Evolutionary conservation across 2,888 invertebrate species (phyloP).

Genomic region (Serrognathus titanus): DNA sequence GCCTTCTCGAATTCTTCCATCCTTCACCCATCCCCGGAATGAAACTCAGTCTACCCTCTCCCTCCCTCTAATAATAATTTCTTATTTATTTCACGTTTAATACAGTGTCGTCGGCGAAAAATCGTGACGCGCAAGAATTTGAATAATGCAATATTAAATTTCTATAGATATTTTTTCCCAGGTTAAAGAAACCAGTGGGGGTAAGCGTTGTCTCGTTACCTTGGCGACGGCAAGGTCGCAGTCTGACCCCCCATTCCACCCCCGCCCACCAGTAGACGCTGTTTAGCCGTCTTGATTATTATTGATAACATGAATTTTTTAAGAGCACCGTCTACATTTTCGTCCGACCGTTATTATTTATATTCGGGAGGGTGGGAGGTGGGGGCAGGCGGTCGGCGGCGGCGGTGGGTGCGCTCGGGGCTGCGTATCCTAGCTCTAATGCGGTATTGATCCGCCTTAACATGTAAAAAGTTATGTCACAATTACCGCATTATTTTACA

Average conservation of each 20-base stretch:
- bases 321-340: constrained; percentile 2
- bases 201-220: constrained; percentile 48
- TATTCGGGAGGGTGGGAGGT: neutral
- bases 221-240: constrained; percentile 49
- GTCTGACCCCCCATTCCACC: constrained; percentile 31
- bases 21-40: no score
- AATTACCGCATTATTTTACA: no score
- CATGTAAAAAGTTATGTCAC: no score
- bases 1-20: no score
- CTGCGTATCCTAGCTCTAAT: no score
- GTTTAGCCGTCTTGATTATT: constrained; percentile 38
- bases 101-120: no score
- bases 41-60: no score
- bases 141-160: constrained; percentile 22
- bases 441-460: no score
- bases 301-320: constrained; percentile 35
- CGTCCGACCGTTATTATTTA: neutral
- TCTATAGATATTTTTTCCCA: constrained; percentile 29
- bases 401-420: constrained; percentile 4
- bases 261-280: constrained; percentile 48
- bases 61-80: no score
- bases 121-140: constrained; percentile 12
- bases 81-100: no score
- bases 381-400: neutral
- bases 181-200: constrained; percentile 26